Percentiles rank a stretch among this genome's conserved stretches.
Conservation (phyloP, 1,140 invertebrate species). For the Heliconius melpomene region DNA sequence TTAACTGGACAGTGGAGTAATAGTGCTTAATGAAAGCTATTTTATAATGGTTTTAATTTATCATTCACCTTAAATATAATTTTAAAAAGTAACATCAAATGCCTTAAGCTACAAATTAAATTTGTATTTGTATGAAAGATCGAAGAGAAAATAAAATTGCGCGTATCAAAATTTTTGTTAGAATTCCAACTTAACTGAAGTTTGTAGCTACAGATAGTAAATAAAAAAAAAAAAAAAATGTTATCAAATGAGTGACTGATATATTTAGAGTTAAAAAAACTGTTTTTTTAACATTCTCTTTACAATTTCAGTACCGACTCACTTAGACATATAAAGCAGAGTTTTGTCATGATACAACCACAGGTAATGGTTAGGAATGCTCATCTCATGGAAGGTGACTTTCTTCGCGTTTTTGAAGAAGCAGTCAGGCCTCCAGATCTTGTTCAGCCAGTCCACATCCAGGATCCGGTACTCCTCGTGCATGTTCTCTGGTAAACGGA, state of each 20-base stretch:
- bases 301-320: slow-evolving; percentile 57
- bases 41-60: neutral
- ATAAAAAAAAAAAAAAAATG: no score
- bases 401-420: slow-evolving; percentile 97
- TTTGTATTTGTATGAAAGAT: no score
- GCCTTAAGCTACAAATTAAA: no score
- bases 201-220: no score
- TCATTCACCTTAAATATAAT: neutral
- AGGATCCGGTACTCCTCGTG: slow-evolving; percentile 94
- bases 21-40: neutral
- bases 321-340: slow-evolving; percentile 95
- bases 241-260: no score
- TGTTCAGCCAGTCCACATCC: slow-evolving; percentile 94
- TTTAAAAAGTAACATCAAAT: no score
- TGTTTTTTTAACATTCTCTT: no score
- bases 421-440: slow-evolving; percentile 94
- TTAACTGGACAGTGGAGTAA: neutral
- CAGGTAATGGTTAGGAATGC: slow-evolving; percentile 95
- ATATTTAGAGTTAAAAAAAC: no score
- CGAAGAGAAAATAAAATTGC: no score
- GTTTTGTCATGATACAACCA: slow-evolving; percentile 96
- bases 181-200: no score
- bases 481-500: slow-evolving; percentile 94
- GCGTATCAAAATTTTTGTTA: no score
- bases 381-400: slow-evolving; percentile 96